These are phyloP conservation scores for Trypoxylon attenuatum DNA, from an alignment of 2,888 invertebrate genomes.

Conservation along the genomic window DNA sequence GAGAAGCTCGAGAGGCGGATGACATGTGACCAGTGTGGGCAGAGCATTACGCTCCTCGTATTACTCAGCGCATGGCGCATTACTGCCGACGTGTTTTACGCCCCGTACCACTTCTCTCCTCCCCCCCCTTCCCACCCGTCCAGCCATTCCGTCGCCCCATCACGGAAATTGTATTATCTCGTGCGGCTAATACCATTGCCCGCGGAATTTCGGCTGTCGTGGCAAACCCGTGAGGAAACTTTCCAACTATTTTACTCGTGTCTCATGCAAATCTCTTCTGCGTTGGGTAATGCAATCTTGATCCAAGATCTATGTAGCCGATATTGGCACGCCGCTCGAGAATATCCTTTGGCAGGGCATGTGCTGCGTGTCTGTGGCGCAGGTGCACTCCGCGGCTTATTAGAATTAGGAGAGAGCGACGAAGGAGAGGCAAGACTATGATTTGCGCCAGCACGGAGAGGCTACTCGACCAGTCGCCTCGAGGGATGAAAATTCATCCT, in stretches of 20 bases:
- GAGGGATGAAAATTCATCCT: slow-evolving; percentile 19
- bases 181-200: too few relatives aligned
- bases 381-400: slow-evolving; percentile 36
- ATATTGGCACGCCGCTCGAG: background rate
- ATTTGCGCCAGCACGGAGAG: slow-evolving; percentile 16
- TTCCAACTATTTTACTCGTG: background rate
- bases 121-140: too few relatives aligned
- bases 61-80: too few relatives aligned
- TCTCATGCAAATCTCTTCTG: too few relatives aligned
- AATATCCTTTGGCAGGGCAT: background rate
- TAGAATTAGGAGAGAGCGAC: slow-evolving; percentile 41
- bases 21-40: background rate
- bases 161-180: too few relatives aligned
- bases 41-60: background rate
- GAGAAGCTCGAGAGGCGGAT: background rate
- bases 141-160: background rate
- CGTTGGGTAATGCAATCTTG: background rate
- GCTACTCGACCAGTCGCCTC: slow-evolving; percentile 6
- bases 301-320: background rate
- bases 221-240: background rate
- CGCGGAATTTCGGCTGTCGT: too few relatives aligned
- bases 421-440: slow-evolving; percentile 4
- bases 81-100: too few relatives aligned
- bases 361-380: slow-evolving; percentile 22
- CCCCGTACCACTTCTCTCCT: too few relatives aligned